Conservation (phyloP, 2,797 vertebrate species). For the Hapalemur alaotrensis region DNA sequence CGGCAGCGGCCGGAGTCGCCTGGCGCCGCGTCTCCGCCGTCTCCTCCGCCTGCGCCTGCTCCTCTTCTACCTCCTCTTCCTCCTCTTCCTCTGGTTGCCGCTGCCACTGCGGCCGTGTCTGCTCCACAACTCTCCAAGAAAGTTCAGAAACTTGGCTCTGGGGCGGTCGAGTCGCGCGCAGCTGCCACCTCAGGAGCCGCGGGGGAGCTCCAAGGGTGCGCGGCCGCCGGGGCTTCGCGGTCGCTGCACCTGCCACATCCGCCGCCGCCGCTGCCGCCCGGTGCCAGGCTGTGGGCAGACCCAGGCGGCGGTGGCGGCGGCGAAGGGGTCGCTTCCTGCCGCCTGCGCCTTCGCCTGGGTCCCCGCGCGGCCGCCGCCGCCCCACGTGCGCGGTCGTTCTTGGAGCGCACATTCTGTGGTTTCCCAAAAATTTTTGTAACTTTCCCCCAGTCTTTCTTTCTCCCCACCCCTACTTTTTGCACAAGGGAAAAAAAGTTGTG, state of each 20-base stretch:
- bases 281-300: conserved; percentile 66
- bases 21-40: conserved; percentile 83
- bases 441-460: conserved; percentile 40
- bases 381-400: conserved; percentile 55
- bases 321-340: not conserved
- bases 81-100: conserved; percentile 47
- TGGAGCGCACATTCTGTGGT: not conserved
- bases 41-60: conserved; percentile 62
- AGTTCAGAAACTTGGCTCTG: conserved; percentile 86
- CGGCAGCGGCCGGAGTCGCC: conserved; percentile 92
- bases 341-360: not conserved
- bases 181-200: conserved; percentile 29
- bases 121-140: conserved; percentile 93
- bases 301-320: conserved; percentile 59
- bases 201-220: conserved; percentile 9
- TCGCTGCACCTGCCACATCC: conserved; percentile 37
- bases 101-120: conserved; percentile 39
- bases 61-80: conserved; percentile 81
- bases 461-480: conserved; percentile 1
- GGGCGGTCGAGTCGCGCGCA: conserved; percentile 8
- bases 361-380: not conserved
- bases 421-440: conserved; percentile 44
- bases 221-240: not conserved
- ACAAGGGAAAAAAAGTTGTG: conserved; percentile 48
- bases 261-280: conserved; percentile 62